Conservation (phyloP, 2,797 vertebrate species). For the Poecilia velifera region DNA sequence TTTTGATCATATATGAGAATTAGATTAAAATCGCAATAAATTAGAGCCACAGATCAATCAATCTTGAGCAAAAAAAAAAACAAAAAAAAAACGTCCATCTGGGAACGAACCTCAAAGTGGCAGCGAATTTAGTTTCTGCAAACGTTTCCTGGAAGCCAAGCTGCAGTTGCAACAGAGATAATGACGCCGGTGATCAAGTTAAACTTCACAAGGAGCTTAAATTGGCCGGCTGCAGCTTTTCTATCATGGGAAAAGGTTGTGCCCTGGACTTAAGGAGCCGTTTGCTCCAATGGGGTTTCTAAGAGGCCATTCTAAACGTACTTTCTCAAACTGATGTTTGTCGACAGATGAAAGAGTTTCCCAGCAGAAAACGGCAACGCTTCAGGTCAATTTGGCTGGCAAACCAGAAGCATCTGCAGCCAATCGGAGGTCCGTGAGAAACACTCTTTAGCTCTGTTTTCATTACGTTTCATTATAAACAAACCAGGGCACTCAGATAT, state of each 20-base stretch:
- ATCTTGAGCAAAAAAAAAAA: not conserved
- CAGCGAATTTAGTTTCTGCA: not conserved
- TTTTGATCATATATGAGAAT: not conserved
- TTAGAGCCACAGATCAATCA: not conserved
- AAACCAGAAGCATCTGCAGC: not conserved
- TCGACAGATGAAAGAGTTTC: not conserved
- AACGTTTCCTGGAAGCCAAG: not conserved
- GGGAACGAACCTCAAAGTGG: not conserved
- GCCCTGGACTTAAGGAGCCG: not conserved
- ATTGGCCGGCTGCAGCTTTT: not conserved
- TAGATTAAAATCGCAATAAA: not conserved
- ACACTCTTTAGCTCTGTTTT: not conserved
- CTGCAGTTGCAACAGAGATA: constrained; percentile 3
- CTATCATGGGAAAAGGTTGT: constrained; percentile 2
- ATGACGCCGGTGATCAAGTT: not conserved
- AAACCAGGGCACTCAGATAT: not conserved
- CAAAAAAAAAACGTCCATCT: not conserved
- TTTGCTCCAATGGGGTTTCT: not conserved
- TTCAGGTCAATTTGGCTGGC: not conserved
- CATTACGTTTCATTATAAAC: not conserved
- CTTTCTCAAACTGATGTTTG: not conserved
- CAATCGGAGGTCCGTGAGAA: not conserved
- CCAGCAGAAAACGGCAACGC: not conserved
- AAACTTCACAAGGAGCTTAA: not conserved
- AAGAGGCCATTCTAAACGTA: not conserved